phyloP scores from a whole-genome alignment of 2,888 invertebrate species.

The Eupsilia transversa region DNA sequence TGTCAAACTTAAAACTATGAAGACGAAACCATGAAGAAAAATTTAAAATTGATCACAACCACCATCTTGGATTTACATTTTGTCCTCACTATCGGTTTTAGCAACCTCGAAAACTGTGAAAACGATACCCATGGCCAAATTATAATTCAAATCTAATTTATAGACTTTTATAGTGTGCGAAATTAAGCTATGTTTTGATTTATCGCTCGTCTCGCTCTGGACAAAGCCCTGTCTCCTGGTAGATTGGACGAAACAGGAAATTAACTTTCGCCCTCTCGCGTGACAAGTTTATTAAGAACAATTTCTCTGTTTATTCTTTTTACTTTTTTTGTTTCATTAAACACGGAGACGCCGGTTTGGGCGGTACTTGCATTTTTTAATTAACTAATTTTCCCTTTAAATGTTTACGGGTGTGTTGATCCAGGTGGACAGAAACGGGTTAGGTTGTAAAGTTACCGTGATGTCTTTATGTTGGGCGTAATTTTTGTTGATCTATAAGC shows the following conservation, averaged over 20 bases:
- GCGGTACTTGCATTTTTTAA: constrained; percentile 65
- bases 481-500: constrained; percentile 2
- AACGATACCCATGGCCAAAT: no score
- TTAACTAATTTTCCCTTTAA: constrained; percentile 63
- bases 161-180: background rate
- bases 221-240: constrained; percentile 59
- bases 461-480: constrained; percentile 41
- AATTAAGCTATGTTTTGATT: constrained; percentile 14
- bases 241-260: constrained; percentile 87
- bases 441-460: constrained; percentile 45
- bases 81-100: no score
- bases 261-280: constrained; percentile 87
- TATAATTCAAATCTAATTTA: no score
- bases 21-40: no score
- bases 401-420: constrained; percentile 44
- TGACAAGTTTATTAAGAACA: constrained; percentile 89
- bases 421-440: constrained; percentile 51
- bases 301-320: constrained; percentile 82
- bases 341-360: constrained; percentile 70
- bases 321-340: constrained; percentile 78
- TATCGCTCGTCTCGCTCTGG: constrained; percentile 56
- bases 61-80: no score
- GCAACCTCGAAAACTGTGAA: no score
- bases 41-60: no score
- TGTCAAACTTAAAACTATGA: no score